Evolutionary conservation across 1,140 invertebrate genomes (phyloP), one percentile per base, ranked within the genome.

Genomic region (Atopsyche davidsoni): DNA sequence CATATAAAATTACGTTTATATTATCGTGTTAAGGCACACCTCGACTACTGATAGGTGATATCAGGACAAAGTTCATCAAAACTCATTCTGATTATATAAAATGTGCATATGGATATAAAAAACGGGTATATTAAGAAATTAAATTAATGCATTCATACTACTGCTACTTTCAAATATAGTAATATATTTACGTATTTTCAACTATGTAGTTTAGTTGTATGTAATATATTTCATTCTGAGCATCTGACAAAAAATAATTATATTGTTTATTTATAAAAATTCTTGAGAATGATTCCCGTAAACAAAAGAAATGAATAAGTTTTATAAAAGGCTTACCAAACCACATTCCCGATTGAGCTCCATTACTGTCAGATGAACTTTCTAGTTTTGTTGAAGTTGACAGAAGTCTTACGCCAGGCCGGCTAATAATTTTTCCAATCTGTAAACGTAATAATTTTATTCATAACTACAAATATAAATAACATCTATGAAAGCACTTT

Each of bases 381-480:
- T 43, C 19, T 17, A 41, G 25, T 28, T 43, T 50, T 2, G 39
- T 28, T 31, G 47, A 34, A 2, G 47, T 50, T n/a, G 53, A 41
- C 24, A 55, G 35, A 6, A 25, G 19, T 38, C 53, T 50, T 11
- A 48, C 21, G 16, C 38, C 38, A 10, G 52, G 52, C 19, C 46
- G 40, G 23, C 22, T 19, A 18, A 54, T 18, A 10, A 49, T 1
- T 17, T 39, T 41, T 4, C 46, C 19, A 4, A 54, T 19, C 52
- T 54, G 24, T 19, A 54, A 45, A 28, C 13, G 17, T 44, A 18
- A 9, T 16, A 40, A 7, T 23, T 39, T 9, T n/a, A 39, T 35
- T 11, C 19, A 22, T 9, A 9, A 13, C 6, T 7, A 6, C 36
- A 36, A 35, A 9, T 51, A 24, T 31, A 36, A n/a, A 46, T 25